Conservation (phyloP, 1,140 invertebrate species). For the Hermatobates lingyangjiaoensis region DNA sequence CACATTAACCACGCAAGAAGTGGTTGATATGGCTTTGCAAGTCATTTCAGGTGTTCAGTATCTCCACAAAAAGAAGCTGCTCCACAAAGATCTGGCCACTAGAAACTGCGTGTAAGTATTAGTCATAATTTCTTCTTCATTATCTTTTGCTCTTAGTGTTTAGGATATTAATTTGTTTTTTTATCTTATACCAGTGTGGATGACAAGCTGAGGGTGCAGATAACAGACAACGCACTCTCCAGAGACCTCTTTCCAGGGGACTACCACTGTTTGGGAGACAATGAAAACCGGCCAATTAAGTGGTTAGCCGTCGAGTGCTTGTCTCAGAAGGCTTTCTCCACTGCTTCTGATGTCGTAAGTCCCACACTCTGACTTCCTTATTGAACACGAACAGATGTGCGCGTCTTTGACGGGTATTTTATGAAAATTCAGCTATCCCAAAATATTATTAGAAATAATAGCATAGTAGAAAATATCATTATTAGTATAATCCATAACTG, state of each 20-base stretch:
- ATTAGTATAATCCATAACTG: no score
- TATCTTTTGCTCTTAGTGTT: neutral
- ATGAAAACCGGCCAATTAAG: slow-evolving; percentile 85
- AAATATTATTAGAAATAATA: no score
- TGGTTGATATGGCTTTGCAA: slow-evolving; percentile 78
- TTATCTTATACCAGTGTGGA: slow-evolving; percentile 45
- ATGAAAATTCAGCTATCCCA: no score
- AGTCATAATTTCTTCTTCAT: neutral
- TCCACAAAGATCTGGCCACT: slow-evolving; percentile 82
- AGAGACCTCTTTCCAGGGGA: slow-evolving; percentile 86
- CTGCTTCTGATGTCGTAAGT: slow-evolving; percentile 67
- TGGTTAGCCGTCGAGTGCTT: slow-evolving; percentile 87
- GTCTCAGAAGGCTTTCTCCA: slow-evolving; percentile 55
- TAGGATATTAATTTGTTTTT: neutral
- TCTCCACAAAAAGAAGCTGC: slow-evolving; percentile 67
- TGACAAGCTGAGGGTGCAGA: slow-evolving; percentile 62
- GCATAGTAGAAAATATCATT: no score
- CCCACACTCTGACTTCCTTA: neutral
- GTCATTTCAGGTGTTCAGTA: slow-evolving; percentile 71
- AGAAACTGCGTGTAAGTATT: slow-evolving; percentile 75
- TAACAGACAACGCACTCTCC: slow-evolving; percentile 77
- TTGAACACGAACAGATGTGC: no score
- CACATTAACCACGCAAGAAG: slow-evolving; percentile 35
- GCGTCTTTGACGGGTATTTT: no score
- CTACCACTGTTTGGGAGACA: slow-evolving; percentile 87